Evolutionary conservation across 2,797 vertebrate genomes (phyloP), one percentile per base, ranked within the genome.

Genomic region (Dallia pectoralis): DNA sequence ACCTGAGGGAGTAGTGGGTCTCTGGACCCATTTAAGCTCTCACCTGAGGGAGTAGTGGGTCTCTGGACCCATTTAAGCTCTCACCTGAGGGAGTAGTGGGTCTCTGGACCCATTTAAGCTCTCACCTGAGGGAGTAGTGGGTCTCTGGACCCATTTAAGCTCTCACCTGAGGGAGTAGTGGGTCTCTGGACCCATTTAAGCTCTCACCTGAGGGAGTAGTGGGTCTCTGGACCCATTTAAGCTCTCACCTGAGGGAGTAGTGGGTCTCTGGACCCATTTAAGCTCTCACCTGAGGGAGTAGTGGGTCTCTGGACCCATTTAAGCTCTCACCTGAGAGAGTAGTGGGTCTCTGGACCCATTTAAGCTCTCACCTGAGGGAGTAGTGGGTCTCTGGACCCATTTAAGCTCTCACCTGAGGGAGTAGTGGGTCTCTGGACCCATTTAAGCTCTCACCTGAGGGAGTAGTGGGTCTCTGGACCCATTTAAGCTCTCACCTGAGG

Each of bases 61-160:
- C 67, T 62, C 15, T 3, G 53, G 62, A 48, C 64, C 44, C 36
- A 15, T 19, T 25, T 11, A 25, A 22, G 4, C 32, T 64, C 86
- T 84, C 72, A 98, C 97, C 96, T 96, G 95, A 0, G 84, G n/a
- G 8, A 44, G 40, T 14, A 25, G 53, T 9, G 22, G n/a, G 53
- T 16, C 67, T 62, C 15, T 3, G 53, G 62, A 48, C 64, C 44
- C 36, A 15, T 19, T 25, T 11, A 25, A 22, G 4, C 32, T 64
- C 86, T 84, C 72, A 98, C 97, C 96, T 96, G 95, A 0, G 84
- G n/a, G 8, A 44, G 40, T 14, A 25, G 53, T 9, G 22, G n/a
- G 53, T 16, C 67, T 62, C 15, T 3, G 53, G 62, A 48, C 64
- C 44, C 36, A 15, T 19, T 25, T 11, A 25, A 22, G 4, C 32